Conservation (phyloP, 2,888 invertebrate species). For the Alloplasta piceator region DNA sequence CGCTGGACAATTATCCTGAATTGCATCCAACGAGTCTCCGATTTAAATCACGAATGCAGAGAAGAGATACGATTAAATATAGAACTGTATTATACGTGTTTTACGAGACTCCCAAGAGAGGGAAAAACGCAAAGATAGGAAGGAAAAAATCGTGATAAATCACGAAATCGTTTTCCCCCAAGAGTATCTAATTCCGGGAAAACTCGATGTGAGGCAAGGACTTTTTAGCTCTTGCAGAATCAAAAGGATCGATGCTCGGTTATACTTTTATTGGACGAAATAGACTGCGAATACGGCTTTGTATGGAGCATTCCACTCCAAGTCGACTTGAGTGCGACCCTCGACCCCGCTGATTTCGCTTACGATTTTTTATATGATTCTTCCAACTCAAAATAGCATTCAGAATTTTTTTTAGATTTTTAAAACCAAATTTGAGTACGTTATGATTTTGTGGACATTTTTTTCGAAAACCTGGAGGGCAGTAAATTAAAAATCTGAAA, state of each 20-base stretch:
- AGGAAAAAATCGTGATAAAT: constrained; percentile 49
- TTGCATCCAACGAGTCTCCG: neutral
- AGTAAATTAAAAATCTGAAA: too few species aligned
- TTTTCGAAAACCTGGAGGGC: too few species aligned
- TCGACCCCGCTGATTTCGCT: too few species aligned
- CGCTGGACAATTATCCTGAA: neutral
- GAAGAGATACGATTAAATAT: neutral
- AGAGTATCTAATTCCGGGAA: constrained; percentile 68
- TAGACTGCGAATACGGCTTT: neutral
- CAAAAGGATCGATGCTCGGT: constrained; percentile 46
- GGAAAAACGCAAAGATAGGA: constrained; percentile 38
- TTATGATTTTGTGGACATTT: too few species aligned
- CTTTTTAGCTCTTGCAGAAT: constrained; percentile 30
- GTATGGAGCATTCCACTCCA: too few species aligned
- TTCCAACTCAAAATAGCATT: too few species aligned
- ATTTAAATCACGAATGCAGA: neutral
- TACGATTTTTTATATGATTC: too few species aligned
- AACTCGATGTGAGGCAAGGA: constrained; percentile 19
- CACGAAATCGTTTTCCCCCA: constrained; percentile 65
- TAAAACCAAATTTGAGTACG: too few species aligned
- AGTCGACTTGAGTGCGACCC: too few species aligned
- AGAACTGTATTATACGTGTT: neutral
- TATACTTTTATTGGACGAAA: constrained; percentile 43
- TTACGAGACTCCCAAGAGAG: neutral
- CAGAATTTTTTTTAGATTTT: too few species aligned